Conservation (phyloP, 2,797 vertebrate species). For the Sebastiscus tertius region DNA sequence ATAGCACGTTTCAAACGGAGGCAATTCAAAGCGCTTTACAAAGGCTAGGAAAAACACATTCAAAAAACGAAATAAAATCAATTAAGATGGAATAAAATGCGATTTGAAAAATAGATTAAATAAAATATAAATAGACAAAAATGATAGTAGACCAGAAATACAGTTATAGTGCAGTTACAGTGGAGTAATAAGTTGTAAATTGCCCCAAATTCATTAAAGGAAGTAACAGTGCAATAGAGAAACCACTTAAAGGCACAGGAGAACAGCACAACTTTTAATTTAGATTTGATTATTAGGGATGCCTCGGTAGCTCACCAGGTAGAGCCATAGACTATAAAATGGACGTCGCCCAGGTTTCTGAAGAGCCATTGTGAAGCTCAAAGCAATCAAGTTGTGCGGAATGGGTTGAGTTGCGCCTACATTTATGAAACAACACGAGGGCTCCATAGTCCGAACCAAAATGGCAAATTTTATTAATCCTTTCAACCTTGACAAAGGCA, state of each 20-base stretch:
- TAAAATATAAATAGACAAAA: not conserved
- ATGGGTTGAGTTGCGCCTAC: too few relatives aligned
- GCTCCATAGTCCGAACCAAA: accelerated
- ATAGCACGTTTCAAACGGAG: not conserved
- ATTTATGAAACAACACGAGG: not conserved
- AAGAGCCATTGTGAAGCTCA: too few relatives aligned
- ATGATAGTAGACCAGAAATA: not conserved
- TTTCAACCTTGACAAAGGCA: too few relatives aligned
- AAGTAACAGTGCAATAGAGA: not conserved
- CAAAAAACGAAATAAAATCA: not conserved
- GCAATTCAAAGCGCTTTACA: not conserved
- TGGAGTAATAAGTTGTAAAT: not conserved
- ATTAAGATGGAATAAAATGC: not conserved
- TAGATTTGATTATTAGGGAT: not conserved
- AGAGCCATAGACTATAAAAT: too few relatives aligned
- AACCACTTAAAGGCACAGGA: not conserved
- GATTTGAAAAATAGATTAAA: not conserved
- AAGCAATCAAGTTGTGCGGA: too few relatives aligned
- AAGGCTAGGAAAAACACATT: not conserved
- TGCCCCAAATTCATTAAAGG: not conserved
- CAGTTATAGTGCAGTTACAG: not conserved
- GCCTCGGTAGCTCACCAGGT: not conserved
- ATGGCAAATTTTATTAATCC: too few relatives aligned
- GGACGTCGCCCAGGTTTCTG: too few relatives aligned
- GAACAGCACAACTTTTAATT: not conserved